A percentile compares a stretch with the other conserved stretches of the same genome.
Evolutionary conservation across 2,888 invertebrate genomes (phyloP).

Genomic region (Tenthredo distinguenda): DNA sequence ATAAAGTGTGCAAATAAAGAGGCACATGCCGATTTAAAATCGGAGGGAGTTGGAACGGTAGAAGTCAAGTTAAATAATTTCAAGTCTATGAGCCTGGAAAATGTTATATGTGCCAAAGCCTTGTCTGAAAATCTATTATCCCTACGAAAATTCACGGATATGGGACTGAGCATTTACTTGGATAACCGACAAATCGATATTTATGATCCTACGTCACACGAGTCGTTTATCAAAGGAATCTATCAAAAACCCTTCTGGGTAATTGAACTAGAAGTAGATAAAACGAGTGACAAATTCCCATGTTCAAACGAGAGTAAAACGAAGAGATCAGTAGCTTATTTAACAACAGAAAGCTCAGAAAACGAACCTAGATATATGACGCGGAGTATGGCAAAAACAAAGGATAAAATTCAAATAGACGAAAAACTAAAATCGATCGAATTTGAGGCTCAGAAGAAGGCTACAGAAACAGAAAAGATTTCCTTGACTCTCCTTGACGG

Average conservation of each 20-base stretch:
- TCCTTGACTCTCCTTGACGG: conserved; percentile 51
- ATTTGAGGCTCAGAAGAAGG: conserved; percentile 44
- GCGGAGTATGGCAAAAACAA: neutral
- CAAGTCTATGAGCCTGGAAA: conserved; percentile 54
- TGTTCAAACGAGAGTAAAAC: neutral
- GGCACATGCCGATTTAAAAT: conserved; percentile 31
- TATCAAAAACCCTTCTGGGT: conserved; percentile 59
- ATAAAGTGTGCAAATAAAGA: conserved; percentile 52
- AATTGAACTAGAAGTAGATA: conserved; percentile 58
- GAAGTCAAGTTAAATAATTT: conserved; percentile 54
- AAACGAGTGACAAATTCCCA: neutral
- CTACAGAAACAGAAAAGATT: conserved; percentile 53
- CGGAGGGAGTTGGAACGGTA: conserved; percentile 58
- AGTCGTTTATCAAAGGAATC: conserved; percentile 57
- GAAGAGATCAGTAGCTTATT: neutral
- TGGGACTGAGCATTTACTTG: conserved; percentile 59
- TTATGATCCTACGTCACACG: conserved; percentile 55
- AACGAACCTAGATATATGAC: conserved; percentile 55
- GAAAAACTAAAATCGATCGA: conserved; percentile 50
- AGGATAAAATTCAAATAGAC: neutral
- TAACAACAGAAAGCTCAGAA: conserved; percentile 53
- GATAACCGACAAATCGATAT: conserved; percentile 58
- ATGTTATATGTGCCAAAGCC: conserved; percentile 58
- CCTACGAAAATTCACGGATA: conserved; percentile 59
- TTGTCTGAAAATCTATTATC: conserved; percentile 59